Evolutionary conservation across 2,113 vertebrate species (phyloP).

Genomic region (Lathamus discolor): DNA sequence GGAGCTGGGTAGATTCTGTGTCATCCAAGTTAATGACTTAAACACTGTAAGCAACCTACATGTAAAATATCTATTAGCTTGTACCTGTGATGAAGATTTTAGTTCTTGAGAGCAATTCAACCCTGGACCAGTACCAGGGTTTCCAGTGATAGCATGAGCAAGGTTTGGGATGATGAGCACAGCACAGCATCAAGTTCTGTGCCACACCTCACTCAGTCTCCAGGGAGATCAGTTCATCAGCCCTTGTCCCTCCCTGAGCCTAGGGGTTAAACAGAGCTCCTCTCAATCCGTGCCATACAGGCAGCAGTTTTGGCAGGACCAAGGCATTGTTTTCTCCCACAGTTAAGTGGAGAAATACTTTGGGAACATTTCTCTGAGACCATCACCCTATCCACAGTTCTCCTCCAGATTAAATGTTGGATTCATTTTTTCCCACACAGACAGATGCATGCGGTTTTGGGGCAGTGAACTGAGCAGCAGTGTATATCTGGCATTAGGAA

Average conservation of each 20-base stretch:
- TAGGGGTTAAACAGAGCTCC: not conserved
- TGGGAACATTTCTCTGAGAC: not conserved
- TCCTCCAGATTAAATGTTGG: not conserved
- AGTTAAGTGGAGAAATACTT: not conserved
- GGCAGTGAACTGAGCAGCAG: not conserved
- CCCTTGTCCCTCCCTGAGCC: not conserved
- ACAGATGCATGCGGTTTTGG: fast-evolving
- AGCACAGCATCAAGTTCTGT: fast-evolving
- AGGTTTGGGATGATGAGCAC: not conserved
- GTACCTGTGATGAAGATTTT: not conserved
- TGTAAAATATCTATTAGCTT: not conserved
- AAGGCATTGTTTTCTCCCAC: not conserved
- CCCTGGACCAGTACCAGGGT: not conserved
- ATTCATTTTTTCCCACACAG: fast-evolving
- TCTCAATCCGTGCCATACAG: too few relatives aligned
- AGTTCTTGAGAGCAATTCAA: not conserved
- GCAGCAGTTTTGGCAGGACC: not conserved
- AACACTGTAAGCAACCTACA: not conserved
- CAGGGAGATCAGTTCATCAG: not conserved
- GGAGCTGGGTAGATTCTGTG: not conserved
- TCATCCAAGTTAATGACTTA: not conserved
- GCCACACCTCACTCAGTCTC: not conserved
- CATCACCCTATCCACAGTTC: not conserved
- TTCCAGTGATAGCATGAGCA: fast-evolving
- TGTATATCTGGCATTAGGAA: not conserved